Base-by-base conservation (phyloP, 2,888 invertebrate genomes). In the Chydorus sphaericus region DNA sequence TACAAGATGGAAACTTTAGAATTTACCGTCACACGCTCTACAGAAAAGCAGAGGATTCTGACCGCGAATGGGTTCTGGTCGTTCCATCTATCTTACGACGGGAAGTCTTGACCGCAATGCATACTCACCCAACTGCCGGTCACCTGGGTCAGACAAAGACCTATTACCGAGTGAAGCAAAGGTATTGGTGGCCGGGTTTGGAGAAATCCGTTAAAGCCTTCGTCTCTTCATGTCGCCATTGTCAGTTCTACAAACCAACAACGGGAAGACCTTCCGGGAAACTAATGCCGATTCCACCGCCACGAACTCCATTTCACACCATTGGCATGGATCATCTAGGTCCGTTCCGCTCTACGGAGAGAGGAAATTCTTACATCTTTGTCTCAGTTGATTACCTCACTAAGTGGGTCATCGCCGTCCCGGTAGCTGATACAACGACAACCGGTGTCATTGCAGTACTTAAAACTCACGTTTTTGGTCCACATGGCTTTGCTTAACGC, bases 351-450 rank as follows among this genome's bases (percentile, higher is more conserved):
- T 4, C 10, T 28, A 33, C 37, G 20, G 50, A 6, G 18, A 28
- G 49, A 20, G 53, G 52, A 20, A 26, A 38, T 2, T 4, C 1
- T n/a, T 30, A 52, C 44, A 29, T 56, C 16, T 18, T 56, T 10
- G 52, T 56, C 8, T 33, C 26, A 23, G 29, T 50, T n/a, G 56
- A 56, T 20, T 56, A 56, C 36, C 31, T 28, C 26, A 30, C 56
- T 8, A 36, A 31, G 28, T 38, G 52, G 26, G 36, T 39, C 1
- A 53, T 54, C 18, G 56, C 28, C 8, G 10, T 3, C 10, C 31
- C 56, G 10, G 50, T 54, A 4, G 29, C 26, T 23, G n/a, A n/a
- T n/a, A n/a, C n/a, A n/a, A n/a, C n/a, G n/a, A 30, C n/a, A 16
- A 31, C 31, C 16, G 26, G 18, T 10, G 53, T 36, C n/a, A 14